Conservation (phyloP, 2,797 vertebrate genomes). For the Vipera latastei region DNA sequence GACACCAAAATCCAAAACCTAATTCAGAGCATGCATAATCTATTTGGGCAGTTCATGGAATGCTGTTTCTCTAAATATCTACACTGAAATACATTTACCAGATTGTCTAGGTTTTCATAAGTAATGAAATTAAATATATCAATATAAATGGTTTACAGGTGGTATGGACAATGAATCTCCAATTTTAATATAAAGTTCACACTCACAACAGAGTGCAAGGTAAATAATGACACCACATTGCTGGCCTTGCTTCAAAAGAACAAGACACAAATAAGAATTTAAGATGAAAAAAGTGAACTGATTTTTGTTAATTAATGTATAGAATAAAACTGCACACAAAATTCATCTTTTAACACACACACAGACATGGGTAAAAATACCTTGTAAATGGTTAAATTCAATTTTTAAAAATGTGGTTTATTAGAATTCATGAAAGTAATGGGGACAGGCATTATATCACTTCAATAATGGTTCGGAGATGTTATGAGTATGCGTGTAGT, state of each 20-base stretch:
- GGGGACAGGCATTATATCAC: not conserved
- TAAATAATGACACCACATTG: conserved; percentile 58
- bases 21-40: not conserved
- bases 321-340: conserved; percentile 53
- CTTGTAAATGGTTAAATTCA: conserved; percentile 44
- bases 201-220: not conserved
- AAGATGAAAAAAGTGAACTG: conserved; percentile 51
- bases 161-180: conserved; percentile 16
- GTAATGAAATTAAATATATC: not conserved
- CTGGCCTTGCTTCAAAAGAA: conserved; percentile 69
- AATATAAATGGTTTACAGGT: not conserved
- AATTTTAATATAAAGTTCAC: not conserved
- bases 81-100: not conserved
- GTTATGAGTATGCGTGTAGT: not conserved
- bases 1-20: not conserved
- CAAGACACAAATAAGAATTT: conserved; percentile 55
- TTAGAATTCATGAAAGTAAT: conserved; percentile 4
- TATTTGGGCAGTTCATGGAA: conserved; percentile 1
- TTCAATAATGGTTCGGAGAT: not conserved
- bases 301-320: conserved; percentile 64
- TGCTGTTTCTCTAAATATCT: not conserved
- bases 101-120: not conserved
- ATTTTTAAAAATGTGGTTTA: conserved; percentile 14
- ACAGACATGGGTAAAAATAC: conserved; percentile 69
- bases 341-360: conserved; percentile 39